A percentile compares a stretch with the other conserved stretches of the same genome.
Evolutionary conservation across 2,113 vertebrate species (phyloP).

Genomic region (Sarotherodon lohbergeri): DNA sequence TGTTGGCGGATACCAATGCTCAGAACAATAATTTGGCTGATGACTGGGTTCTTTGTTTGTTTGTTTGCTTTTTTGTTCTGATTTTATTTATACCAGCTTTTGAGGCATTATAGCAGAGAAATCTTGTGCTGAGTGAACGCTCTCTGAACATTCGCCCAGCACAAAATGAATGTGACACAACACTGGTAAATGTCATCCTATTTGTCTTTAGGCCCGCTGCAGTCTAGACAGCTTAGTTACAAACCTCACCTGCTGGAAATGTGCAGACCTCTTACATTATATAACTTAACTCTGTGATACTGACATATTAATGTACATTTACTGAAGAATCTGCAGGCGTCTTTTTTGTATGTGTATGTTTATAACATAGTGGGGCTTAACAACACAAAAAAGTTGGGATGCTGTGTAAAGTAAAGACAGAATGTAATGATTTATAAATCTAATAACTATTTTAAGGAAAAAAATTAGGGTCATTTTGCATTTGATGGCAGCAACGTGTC

Average conservation of each 20-base stretch:
- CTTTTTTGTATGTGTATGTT: neutral
- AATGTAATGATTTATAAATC: neutral
- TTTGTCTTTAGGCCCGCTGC: neutral
- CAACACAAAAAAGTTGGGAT: neutral
- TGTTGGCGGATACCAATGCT: neutral
- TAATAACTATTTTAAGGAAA: neutral
- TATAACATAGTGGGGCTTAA: neutral
- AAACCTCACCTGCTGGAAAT: neutral
- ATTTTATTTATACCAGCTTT: neutral
- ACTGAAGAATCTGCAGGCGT: neutral
- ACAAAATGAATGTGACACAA: neutral
- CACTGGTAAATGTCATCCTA: neutral
- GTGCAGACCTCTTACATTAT: neutral
- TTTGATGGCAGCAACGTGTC: neutral
- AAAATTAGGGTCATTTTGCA: neutral
- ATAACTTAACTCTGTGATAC: neutral
- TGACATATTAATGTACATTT: neutral
- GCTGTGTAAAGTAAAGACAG: neutral
- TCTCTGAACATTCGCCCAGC: neutral
- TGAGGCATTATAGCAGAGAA: neutral
- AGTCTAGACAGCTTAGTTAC: neutral
- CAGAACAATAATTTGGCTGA: neutral
- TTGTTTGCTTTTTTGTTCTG: neutral
- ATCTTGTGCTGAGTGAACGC: neutral
- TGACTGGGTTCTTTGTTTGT: neutral